Percentiles rank a stretch among this genome's conserved stretches.
Evolutionary conservation across 2,797 vertebrate genomes (phyloP).

Genomic region (Molothrus ater): DNA sequence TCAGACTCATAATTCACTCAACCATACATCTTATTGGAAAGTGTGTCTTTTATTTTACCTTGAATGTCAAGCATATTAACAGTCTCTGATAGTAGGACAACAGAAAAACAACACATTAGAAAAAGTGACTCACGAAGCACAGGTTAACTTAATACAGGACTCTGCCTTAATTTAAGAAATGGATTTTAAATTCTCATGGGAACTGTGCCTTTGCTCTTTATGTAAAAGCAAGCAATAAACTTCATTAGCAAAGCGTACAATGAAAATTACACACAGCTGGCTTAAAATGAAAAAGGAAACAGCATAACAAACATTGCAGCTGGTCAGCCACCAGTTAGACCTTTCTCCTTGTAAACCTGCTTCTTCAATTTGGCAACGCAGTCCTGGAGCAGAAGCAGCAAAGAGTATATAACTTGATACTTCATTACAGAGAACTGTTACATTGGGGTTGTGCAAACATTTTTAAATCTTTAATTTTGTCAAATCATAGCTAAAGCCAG

Average conservation of each 20-base stretch:
- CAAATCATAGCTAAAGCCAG: neutral
- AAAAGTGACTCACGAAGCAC: constrained; percentile 44
- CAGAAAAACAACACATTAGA: constrained; percentile 42
- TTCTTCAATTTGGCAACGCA: neutral
- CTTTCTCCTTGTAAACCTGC: constrained; percentile 32
- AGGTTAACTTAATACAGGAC: constrained; percentile 36
- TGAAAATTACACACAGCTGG: constrained; percentile 55
- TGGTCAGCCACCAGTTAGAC: constrained; percentile 36
- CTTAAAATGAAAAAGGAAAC: constrained; percentile 63
- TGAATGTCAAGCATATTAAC: constrained; percentile 69
- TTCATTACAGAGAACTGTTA: constrained; percentile 4
- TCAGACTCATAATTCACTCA: neutral
- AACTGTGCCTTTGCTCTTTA: constrained; percentile 33
- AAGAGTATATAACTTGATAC: constrained; percentile 12
- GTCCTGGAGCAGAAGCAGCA: constrained; percentile 27
- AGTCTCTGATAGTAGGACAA: constrained; percentile 51
- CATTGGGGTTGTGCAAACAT: neutral
- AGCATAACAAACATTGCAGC: constrained; percentile 40
- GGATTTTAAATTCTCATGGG: constrained; percentile 12
- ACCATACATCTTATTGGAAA: neutral
- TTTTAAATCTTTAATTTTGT: neutral
- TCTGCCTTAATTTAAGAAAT: constrained; percentile 64
- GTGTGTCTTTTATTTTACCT: constrained; percentile 70
- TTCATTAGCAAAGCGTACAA: constrained; percentile 58
- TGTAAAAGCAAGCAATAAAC: constrained; percentile 40